Percentiles rank a stretch among this genome's conserved stretches.
Conservation (phyloP, 1,140 invertebrate species). For the Brachionus plicatilis region DNA sequence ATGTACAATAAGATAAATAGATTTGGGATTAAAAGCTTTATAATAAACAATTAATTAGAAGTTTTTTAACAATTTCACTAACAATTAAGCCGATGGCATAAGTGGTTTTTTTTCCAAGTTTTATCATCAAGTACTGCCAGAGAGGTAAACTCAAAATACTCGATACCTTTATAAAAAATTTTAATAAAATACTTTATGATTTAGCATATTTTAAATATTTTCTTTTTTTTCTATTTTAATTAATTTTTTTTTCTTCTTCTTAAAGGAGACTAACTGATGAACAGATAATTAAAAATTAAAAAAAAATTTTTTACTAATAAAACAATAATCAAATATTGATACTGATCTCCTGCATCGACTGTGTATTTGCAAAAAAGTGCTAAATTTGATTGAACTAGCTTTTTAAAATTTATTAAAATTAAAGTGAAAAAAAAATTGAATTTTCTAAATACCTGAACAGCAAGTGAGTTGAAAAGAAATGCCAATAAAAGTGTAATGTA, state of each 20-base stretch:
- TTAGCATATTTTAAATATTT: too few relatives aligned
- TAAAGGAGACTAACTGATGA: too few relatives aligned
- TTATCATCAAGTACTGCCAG: constrained; percentile 46
- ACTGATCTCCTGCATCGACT: constrained; percentile 47
- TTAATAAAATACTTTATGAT: too few relatives aligned
- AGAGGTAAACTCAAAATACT: constrained; percentile 49
- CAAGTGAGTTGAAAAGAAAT: constrained; percentile 50
- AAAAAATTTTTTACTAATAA: constrained; percentile 46
- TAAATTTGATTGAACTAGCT: constrained; percentile 53
- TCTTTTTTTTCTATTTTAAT: not conserved
- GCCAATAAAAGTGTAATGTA: constrained; percentile 46
- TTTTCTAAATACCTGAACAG: constrained; percentile 45
- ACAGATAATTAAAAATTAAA: too few relatives aligned
- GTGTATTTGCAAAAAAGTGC: constrained; percentile 50
- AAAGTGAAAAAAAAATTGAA: not conserved
- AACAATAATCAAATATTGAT: constrained; percentile 46
- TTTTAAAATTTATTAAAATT: constrained; percentile 9
- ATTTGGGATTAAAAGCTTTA: constrained; percentile 22
- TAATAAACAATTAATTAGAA: constrained; percentile 16
- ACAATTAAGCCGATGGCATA: constrained; percentile 50
- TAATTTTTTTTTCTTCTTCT: not conserved
- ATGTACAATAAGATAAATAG: constrained; percentile 7
- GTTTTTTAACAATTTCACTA: constrained; percentile 45
- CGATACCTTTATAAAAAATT: constrained; percentile 43
- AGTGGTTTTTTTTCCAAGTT: constrained; percentile 50